Evolutionary conservation across 2,888 invertebrate genomes (phyloP).

Genomic region (Chrysolina americana): DNA sequence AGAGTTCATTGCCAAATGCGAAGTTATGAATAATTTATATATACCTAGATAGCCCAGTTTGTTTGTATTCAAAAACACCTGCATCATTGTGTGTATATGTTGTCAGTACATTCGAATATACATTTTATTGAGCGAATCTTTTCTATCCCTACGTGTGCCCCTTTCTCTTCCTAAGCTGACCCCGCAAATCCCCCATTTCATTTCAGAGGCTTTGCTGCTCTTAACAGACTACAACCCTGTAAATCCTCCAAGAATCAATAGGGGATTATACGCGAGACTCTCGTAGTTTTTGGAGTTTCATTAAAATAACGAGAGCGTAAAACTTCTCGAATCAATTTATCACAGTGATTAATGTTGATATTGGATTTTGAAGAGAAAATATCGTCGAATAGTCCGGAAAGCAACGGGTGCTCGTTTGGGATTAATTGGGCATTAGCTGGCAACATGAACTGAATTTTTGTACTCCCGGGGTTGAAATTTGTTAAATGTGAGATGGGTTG

Average conservation of each 20-base stretch:
- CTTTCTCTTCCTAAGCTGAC: neutral
- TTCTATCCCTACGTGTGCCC: too few relatives aligned
- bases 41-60: too few relatives aligned
- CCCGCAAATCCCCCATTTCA: neutral
- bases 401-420: neutral
- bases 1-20: too few relatives aligned
- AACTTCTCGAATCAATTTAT: neutral
- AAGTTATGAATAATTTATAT: too few relatives aligned
- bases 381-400: neutral
- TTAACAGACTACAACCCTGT: neutral
- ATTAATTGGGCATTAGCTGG: neutral
- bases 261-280: neutral
- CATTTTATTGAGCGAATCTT: too few relatives aligned
- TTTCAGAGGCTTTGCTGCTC: neutral
- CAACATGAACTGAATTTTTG: neutral
- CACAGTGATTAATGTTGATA: neutral
- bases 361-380: neutral
- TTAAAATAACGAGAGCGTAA: neutral
- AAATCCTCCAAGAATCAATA: neutral
- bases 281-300: neutral
- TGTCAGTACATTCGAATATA: too few relatives aligned
- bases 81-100: too few relatives aligned
- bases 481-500: neutral
- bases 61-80: too few relatives aligned
- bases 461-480: neutral